Evolutionary conservation across 2,797 vertebrate genomes (phyloP), one percentile per base, ranked within the genome.

Genomic region (Ctenochaetus hawaiiensis): DNA sequence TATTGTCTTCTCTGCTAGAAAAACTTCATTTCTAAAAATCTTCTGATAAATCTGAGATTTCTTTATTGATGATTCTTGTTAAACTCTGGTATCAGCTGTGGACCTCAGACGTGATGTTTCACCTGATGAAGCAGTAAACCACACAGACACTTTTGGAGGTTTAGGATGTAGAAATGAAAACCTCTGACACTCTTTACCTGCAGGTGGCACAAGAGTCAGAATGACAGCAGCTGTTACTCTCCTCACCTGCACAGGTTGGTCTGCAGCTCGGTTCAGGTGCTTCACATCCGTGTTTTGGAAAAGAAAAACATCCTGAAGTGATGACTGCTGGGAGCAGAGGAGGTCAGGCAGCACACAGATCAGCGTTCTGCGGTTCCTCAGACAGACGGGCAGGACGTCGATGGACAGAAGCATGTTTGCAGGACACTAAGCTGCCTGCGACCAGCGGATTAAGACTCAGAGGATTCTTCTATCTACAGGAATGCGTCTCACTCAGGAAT

Each of bases 401-500:
- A 34, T 13, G 66, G 75, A 64, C 3, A 51, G 70, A 80, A 73
- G 82, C 72, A 23, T 74, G 71, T 59, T 65, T 48, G 66, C 60
- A 14, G 80, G 71, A 67, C 41, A 3, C 12, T 7, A 34, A 11
- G 0, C 59, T 8, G 75, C 48, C 16, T 12, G 67, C 12, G 12
- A 17, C 44, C 49, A 1, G 62, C 75, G 16, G 72, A 59, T 72
- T 84, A 79, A 87, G 82, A 92, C 88, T 85, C 61, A 10, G 41
- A 80, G 77, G 77, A 84, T 70, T 76, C 64, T 78, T 88, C 72
- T 85, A 77, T 78, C 77, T 86, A 87, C 84, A 91, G 80, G 81
- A 91, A 91, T 79, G 85, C 78, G 63, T 79, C 82, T 81, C 66
- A 69, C 69, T 44, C 76, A 3, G 13, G 59, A 67, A 59, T 13